A percentile compares a stretch with the other conserved stretches of the same genome.
These are phyloP conservation scores for Dromaius novaehollandiae DNA, from an alignment of 2,113 vertebrate species.

Conservation along the genomic window DNA sequence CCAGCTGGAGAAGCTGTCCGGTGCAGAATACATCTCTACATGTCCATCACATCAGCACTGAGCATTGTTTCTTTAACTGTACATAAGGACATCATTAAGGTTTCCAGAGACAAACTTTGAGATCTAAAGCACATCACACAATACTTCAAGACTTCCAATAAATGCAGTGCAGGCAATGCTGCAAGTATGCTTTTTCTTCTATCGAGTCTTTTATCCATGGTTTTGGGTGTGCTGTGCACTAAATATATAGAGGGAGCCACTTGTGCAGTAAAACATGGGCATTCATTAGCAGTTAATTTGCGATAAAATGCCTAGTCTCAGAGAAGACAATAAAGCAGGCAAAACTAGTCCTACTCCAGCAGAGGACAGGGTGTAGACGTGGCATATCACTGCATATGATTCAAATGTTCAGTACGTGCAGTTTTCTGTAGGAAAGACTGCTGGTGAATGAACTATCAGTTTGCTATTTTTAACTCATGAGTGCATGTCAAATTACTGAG, in stretches of 20 bases:
- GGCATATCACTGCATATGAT: background rate
- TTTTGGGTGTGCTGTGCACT: background rate
- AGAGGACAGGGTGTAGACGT: background rate
- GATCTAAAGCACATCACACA: background rate
- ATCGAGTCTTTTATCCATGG: background rate
- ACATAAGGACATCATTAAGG: background rate
- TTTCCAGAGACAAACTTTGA: background rate
- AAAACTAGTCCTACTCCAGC: background rate
- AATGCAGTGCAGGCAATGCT: background rate
- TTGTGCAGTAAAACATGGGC: background rate
- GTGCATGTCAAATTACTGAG: background rate
- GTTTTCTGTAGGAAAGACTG: background rate
- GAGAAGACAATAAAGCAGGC: rapidly evolving
- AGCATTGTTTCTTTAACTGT: background rate
- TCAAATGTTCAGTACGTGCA: background rate
- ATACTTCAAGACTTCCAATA: background rate
- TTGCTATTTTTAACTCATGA: background rate
- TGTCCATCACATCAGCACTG: background rate
- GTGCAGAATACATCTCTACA: background rate
- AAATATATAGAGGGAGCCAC: background rate
- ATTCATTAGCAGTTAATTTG: background rate
- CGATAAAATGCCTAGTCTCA: background rate
- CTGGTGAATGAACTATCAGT: background rate
- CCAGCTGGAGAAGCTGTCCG: background rate
- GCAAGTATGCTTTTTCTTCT: background rate